Evolutionary conservation across 2,113 vertebrate genomes (phyloP).

Genomic region (Rhea pennata): DNA sequence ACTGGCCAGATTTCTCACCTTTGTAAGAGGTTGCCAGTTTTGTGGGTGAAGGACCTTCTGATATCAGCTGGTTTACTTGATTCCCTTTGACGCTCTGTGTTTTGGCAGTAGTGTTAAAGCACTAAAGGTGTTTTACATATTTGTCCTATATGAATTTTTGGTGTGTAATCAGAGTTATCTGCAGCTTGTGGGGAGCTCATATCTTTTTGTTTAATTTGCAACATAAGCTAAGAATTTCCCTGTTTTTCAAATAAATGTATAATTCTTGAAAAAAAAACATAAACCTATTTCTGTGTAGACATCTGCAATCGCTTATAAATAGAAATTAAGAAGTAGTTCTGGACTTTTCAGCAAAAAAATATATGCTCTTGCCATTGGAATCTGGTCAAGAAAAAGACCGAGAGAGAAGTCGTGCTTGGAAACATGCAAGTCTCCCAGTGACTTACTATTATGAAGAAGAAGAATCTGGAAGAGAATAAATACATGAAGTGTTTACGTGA

Average conservation of each 20-base stretch:
- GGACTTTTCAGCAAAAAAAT: background rate
- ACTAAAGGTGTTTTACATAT: background rate
- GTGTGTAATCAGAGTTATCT: background rate
- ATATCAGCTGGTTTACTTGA: background rate
- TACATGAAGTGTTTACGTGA: background rate
- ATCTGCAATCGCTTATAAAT: background rate
- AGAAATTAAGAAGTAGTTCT: background rate
- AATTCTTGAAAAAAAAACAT: background rate
- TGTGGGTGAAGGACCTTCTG: background rate
- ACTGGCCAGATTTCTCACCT: background rate
- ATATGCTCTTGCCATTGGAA: background rate
- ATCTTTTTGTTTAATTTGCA: background rate
- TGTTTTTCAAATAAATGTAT: background rate
- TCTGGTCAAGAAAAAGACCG: background rate
- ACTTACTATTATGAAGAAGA: background rate
- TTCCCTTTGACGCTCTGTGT: background rate
- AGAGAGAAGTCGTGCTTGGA: background rate
- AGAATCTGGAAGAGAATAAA: background rate
- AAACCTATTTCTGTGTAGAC: background rate
- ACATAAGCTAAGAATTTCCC: background rate
- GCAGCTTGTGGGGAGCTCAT: rapidly evolving
- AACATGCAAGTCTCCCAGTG: background rate
- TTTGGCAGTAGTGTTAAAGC: background rate
- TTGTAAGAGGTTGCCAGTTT: background rate
- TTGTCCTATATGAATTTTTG: background rate